Evolutionary conservation across 2,888 invertebrate species (phyloP).

Genomic region (Lasioglossum pauxillum): DNA sequence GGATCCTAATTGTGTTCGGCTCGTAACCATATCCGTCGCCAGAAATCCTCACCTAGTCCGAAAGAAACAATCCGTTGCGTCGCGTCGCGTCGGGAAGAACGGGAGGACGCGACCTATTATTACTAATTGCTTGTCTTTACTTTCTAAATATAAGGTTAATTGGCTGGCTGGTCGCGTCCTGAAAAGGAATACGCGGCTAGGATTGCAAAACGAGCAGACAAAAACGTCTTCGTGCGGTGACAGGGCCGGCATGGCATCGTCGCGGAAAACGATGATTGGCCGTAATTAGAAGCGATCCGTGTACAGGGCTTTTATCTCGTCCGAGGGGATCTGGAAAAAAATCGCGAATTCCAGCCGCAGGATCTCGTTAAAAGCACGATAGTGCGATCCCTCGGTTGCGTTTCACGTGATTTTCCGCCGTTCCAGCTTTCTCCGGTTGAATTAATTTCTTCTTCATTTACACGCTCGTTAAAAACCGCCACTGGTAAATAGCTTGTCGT

Average conservation of each 20-base stretch:
- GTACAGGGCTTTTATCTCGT: slow-evolving; percentile 16
- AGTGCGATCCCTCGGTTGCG: not conserved
- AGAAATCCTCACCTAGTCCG: not conserved
- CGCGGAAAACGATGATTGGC: slow-evolving; percentile 51
- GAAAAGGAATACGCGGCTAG: slow-evolving; percentile 23
- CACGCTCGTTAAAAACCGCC: not conserved
- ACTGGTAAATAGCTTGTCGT: not conserved
- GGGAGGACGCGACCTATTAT: not conserved
- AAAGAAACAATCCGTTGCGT: not conserved
- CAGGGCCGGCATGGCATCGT: slow-evolving; percentile 4
- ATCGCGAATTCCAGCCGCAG: not conserved
- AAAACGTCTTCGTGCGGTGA: slow-evolving; percentile 14
- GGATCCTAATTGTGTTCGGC: not conserved
- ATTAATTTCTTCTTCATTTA: slow-evolving; percentile 11
- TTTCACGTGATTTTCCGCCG: not conserved
- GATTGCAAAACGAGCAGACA: slow-evolving; percentile 8
- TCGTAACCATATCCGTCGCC: not conserved
- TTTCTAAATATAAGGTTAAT: slow-evolving; percentile 40
- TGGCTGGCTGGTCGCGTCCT: slow-evolving; percentile 27
- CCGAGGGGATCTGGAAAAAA: not conserved
- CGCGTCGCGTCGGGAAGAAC: not conserved
- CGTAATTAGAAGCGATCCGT: slow-evolving; percentile 42
- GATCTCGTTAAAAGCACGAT: slow-evolving; percentile 10
- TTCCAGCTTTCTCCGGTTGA: not conserved
- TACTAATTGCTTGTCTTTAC: slow-evolving; percentile 32